A percentile compares a stretch with the other conserved stretches of the same genome.
Evolutionary conservation across 2,888 invertebrate species (phyloP).

Genomic region (Campaea margaritaria): DNA sequence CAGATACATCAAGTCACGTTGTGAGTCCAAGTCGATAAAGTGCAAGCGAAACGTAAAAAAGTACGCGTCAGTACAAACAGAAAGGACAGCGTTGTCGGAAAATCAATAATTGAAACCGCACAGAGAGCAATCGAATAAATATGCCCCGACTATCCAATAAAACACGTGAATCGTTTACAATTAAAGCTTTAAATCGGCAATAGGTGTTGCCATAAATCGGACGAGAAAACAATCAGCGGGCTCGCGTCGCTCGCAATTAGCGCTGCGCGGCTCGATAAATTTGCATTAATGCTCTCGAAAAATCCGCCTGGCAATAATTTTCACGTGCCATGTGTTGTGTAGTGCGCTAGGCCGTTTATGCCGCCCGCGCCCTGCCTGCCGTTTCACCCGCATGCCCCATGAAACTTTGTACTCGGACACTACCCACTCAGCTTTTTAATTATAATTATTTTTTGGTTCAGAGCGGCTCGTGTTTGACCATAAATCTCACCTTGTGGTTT

Average conservation of each 20-base stretch:
- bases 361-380: slow-evolving; percentile 37
- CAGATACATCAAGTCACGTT: slow-evolving; percentile 26
- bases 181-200: slow-evolving; percentile 86
- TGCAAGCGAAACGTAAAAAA: slow-evolving; percentile 47
- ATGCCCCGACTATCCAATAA: slow-evolving; percentile 83
- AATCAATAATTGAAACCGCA: slow-evolving; percentile 82
- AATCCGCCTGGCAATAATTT: slow-evolving; percentile 83
- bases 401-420: slow-evolving; percentile 26
- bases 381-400: slow-evolving; percentile 10
- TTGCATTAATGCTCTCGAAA: slow-evolving; percentile 85
- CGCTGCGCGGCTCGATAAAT: slow-evolving; percentile 83
- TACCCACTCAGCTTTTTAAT: slow-evolving; percentile 4
- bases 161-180: slow-evolving; percentile 85
- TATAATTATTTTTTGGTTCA: no score
- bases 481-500: no score
- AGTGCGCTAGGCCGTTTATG: slow-evolving; percentile 56
- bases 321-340: slow-evolving; percentile 74
- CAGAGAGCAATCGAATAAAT: slow-evolving; percentile 78
- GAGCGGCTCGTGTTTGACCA: not conserved
- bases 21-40: slow-evolving; percentile 21
- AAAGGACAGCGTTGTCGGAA: slow-evolving; percentile 63
- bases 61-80: slow-evolving; percentile 49
- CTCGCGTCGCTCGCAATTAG: slow-evolving; percentile 83
- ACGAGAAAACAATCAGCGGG: slow-evolving; percentile 84
- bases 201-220: slow-evolving; percentile 85